Evolutionary conservation across 2,797 vertebrate species (phyloP), one percentile per base, ranked within the genome.

Genomic region (Channallabes apus): DNA sequence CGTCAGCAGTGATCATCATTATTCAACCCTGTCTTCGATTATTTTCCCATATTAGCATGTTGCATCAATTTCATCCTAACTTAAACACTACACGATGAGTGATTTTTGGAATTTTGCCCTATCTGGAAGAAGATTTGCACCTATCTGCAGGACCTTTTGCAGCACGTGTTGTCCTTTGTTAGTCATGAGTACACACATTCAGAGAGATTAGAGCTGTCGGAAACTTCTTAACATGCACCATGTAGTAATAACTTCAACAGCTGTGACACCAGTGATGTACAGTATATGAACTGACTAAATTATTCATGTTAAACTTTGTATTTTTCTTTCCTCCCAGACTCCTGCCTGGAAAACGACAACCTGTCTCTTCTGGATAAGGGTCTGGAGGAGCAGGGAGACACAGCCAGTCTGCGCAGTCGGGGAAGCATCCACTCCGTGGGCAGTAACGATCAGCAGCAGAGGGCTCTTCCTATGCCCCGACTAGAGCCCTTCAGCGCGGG

Each of bases 281-380:
- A 2, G 76, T 61, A 61, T 8, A 38, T 62, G 12, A 32, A 12
- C 9, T 41, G 2, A 67, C 2, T 18, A 64, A 67, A 32, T 67
- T n/a, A 80, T 80, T 64, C 8, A 51, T 54, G 62, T 17, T 22
- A 65, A 38, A 56, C 51, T 3, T 27, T 4, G 2, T 3, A 17
- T n/a, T 54, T 8, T 58, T 65, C 1, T 59, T 38, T 18, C 73
- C 6, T 58, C 22, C 0, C 94, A 99, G 98, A 99, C 87, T 97
- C 97, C 93, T 98, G 97, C 90, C 96, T 99, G 87, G 98, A 99
- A 91, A 99, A 98, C 0, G 98, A 99, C 93, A 96, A 93, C 78
- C 92, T 99, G 3, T 97, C 97, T 0, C 93, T 99, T 92, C 94
- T 99, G 93, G 98, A 99, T 92, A 97, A 96, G 92, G 87, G 92